phyloP scores from a whole-genome alignment of 2,797 vertebrate species.

The Lacerta bilineata region DNA sequence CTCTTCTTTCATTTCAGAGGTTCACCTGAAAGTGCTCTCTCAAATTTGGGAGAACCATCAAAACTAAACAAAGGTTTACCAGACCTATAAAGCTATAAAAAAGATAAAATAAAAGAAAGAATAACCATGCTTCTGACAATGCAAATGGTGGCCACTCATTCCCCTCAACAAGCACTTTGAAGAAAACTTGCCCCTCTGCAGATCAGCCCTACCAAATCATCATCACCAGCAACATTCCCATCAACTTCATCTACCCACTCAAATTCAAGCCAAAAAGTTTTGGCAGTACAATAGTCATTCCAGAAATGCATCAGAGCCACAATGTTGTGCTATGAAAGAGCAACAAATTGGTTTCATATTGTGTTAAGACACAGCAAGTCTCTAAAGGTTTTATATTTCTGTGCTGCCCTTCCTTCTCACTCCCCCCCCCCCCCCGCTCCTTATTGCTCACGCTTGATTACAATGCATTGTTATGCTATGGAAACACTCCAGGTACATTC shows the following conservation, averaged over 20 bases:
- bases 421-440: too few species aligned
- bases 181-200: too few species aligned
- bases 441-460: background rate
- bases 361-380: background rate
- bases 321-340: background rate
- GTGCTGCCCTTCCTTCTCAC: background rate
- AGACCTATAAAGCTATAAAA: too few species aligned
- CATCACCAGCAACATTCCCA: too few species aligned
- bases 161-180: too few species aligned
- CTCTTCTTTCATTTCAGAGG: background rate
- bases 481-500: conserved; percentile 6
- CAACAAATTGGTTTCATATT: too few species aligned
- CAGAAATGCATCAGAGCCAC: background rate
- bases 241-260: background rate
- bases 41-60: background rate
- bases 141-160: too few species aligned
- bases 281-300: background rate
- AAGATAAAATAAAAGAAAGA: too few species aligned
- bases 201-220: too few species aligned
- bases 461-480: background rate
- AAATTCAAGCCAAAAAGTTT: background rate
- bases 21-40: background rate
- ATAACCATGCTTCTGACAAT: too few species aligned
- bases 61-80: background rate
- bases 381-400: background rate